Conservation (phyloP, 2,113 vertebrate genomes). For the Psilopsiagon aurifrons region DNA sequence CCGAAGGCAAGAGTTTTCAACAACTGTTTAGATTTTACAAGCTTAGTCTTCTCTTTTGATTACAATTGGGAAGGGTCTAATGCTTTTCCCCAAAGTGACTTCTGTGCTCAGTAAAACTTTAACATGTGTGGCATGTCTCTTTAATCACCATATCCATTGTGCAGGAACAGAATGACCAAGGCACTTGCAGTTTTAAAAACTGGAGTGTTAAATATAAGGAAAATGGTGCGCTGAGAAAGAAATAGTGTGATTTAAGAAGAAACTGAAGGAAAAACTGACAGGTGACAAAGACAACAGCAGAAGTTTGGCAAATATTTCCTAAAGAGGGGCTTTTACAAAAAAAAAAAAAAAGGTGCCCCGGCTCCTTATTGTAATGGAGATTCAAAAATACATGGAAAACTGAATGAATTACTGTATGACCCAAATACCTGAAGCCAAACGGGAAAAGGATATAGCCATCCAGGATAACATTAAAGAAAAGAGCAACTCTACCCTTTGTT, state of each 20-base stretch:
- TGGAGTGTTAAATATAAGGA: background rate
- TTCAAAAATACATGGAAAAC: background rate
- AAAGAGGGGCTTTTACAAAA: background rate
- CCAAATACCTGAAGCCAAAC: background rate
- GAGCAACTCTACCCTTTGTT: background rate
- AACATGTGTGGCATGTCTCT: background rate
- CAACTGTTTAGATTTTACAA: background rate
- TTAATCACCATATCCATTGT: background rate
- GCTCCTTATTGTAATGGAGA: background rate
- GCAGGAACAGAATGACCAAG: background rate
- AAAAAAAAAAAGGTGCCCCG: background rate
- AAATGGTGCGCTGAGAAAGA: background rate
- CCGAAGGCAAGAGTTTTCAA: constrained; percentile 6
- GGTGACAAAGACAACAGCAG: background rate
- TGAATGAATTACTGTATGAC: background rate
- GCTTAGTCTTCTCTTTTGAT: background rate
- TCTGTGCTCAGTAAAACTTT: background rate
- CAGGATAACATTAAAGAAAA: background rate
- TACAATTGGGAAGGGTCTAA: background rate
- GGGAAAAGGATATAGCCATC: background rate
- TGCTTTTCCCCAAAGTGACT: background rate
- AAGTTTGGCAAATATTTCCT: background rate
- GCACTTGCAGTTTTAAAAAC: background rate
- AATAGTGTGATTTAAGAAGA: background rate
- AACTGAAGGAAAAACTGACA: background rate